Percentiles rank a stretch among this genome's conserved stretches.
Conservation (phyloP, 2,888 invertebrate species). For the Watsonalla cultraria region DNA sequence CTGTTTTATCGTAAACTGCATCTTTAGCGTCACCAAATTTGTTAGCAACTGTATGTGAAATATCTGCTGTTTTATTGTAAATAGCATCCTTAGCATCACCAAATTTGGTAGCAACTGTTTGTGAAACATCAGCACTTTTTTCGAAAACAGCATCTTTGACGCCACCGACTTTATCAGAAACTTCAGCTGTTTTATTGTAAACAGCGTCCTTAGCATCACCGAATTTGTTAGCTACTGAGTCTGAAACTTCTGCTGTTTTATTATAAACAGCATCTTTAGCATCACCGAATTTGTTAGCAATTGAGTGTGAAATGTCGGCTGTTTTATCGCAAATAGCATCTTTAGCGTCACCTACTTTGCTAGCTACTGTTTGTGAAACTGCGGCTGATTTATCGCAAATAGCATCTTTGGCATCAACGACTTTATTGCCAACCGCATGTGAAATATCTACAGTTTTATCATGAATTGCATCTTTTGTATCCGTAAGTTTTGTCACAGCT, state of each 20-base stretch:
- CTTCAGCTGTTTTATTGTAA: conserved; percentile 35
- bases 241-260: conserved; percentile 25
- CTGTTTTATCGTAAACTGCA: too few species aligned
- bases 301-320: conserved; percentile 24
- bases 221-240: conserved; percentile 21
- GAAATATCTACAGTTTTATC: conserved; percentile 20
- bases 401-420: background rate
- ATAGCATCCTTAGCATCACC: conserved; percentile 25
- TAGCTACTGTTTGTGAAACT: too few species aligned
- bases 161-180: conserved; percentile 29
- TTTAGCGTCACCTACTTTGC: conserved; percentile 12
- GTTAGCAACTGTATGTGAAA: background rate
- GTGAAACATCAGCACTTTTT: conserved; percentile 29
- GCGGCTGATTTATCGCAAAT: too few species aligned
- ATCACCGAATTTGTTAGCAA: conserved; percentile 9
- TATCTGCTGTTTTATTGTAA: conserved; percentile 21
- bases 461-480: conserved; percentile 26
- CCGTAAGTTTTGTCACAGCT: conserved; percentile 16
- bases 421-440: conserved; percentile 4
- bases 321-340: conserved; percentile 24
- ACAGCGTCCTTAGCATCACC: conserved; percentile 27
- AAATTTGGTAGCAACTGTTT: conserved; percentile 18
- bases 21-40: conserved; percentile 4
- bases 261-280: conserved; percentile 21
- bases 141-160: conserved; percentile 27